phyloP scores from a whole-genome alignment of 2,888 invertebrate genomes.

The Morpho achilles region DNA sequence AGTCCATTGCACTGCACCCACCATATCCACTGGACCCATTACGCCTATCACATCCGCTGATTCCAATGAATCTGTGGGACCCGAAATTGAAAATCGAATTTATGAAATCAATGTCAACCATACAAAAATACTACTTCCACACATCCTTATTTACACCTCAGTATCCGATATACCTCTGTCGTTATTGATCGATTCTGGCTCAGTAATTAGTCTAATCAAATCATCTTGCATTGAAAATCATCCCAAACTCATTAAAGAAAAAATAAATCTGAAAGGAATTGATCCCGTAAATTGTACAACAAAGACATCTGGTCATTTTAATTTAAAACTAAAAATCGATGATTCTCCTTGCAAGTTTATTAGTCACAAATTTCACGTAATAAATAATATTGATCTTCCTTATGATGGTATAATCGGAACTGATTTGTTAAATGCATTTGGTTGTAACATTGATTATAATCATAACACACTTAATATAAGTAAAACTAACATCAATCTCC shows the following conservation, averaged over 20 bases:
- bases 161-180: constrained; percentile 26
- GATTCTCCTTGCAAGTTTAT: not conserved
- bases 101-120: constrained; percentile 22
- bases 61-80: not conserved
- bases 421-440: constrained; percentile 20
- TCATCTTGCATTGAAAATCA: constrained; percentile 1
- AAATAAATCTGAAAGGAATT: constrained; percentile 10
- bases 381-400: constrained; percentile 22
- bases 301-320: constrained; percentile 20
- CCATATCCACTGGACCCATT: not conserved
- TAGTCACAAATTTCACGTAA: constrained; percentile 25
- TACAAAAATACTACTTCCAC: constrained; percentile 24
- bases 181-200: constrained; percentile 27
- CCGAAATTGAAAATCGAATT: constrained; percentile 2
- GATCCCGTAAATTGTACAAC: constrained; percentile 3
- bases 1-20: not conserved
- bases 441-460: constrained; percentile 19
- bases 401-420: constrained; percentile 31
- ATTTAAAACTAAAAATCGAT: constrained; percentile 9
- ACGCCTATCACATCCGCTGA: not conserved
- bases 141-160: constrained; percentile 22
- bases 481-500: constrained; percentile 5
- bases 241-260: constrained; percentile 7
- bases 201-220: constrained; percentile 25
- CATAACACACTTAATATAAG: constrained; percentile 6